These are phyloP conservation scores for Nephrotoma guestfalica DNA, from an alignment of 2,888 invertebrate genomes.

Conservation along the genomic window DNA sequence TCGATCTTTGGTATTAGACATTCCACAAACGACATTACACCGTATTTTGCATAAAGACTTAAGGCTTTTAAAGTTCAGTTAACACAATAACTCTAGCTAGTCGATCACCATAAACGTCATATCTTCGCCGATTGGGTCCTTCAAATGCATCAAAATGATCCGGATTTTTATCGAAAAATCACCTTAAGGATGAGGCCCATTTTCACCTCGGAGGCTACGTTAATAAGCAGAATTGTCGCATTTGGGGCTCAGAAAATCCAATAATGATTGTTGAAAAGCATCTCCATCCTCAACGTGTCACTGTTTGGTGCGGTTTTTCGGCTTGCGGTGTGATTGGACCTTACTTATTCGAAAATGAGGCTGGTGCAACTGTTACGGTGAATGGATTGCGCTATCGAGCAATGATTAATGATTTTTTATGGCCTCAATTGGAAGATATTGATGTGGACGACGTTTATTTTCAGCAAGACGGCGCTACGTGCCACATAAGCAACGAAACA, in stretches of 20 bases:
- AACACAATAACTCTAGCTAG: too few relatives aligned
- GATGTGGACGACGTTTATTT: not conserved
- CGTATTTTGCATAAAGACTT: too few relatives aligned
- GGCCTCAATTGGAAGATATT: not conserved
- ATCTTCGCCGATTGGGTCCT: too few relatives aligned
- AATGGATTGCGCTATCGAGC: not conserved
- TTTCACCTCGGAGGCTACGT: not conserved
- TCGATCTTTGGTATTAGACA: too few relatives aligned
- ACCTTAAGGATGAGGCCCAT: not conserved
- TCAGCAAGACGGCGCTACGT: not conserved
- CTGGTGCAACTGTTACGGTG: not conserved
- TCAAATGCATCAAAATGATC: too few relatives aligned
- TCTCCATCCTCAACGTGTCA: slow-evolving; percentile 5
- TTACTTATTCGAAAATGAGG: slow-evolving; percentile 3
- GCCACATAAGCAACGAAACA: not conserved
- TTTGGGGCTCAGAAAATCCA: slow-evolving; percentile 1
- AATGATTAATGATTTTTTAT: not conserved
- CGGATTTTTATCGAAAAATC: too few relatives aligned
- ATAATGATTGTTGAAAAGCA: not conserved
- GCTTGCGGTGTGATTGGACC: not conserved
- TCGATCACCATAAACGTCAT: too few relatives aligned
- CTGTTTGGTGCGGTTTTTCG: slow-evolving; percentile 7
- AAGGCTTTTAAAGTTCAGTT: too few relatives aligned
- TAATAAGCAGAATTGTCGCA: not conserved
- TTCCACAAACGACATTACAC: too few relatives aligned